These are phyloP conservation scores for Leptoteleia sp. DNA, from an alignment of 1,140 invertebrate genomes.

Conservation along the genomic window DNA sequence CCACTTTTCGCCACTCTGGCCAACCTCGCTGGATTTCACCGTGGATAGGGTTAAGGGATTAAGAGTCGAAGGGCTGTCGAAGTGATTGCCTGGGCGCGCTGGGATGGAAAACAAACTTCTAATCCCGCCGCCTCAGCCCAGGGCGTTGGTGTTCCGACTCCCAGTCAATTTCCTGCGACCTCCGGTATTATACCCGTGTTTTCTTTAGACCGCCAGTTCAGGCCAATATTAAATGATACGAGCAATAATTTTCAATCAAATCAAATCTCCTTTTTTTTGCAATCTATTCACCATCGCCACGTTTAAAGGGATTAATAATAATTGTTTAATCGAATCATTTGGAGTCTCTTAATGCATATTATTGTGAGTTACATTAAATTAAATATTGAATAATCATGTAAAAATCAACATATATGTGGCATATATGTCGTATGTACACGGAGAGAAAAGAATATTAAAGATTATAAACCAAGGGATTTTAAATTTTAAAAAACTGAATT, in stretches of 20 bases:
- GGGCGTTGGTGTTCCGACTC: constrained; percentile 55
- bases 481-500: too few relatives aligned
- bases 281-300: too few relatives aligned
- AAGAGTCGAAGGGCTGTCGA: constrained; percentile 51
- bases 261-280: neutral
- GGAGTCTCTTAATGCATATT: too few relatives aligned
- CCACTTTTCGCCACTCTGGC: constrained; percentile 28
- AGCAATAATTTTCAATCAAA: constrained; percentile 29
- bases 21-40: constrained; percentile 10
- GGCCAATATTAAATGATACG: constrained; percentile 19
- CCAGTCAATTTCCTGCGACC: constrained; percentile 61
- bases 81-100: constrained; percentile 46
- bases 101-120: constrained; percentile 70
- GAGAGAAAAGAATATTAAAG: too few relatives aligned
- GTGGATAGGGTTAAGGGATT: constrained; percentile 49
- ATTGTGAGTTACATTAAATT: too few relatives aligned
- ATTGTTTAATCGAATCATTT: too few relatives aligned
- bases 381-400: too few relatives aligned
- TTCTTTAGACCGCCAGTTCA: constrained; percentile 50
- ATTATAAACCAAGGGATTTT: too few relatives aligned
- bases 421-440: too few relatives aligned
- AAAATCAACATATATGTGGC: too few relatives aligned
- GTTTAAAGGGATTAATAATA: too few relatives aligned
- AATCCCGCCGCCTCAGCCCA: constrained; percentile 52
- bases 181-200: constrained; percentile 50